Conservation (phyloP, 2,113 vertebrate genomes). For the Python bivittatus region DNA sequence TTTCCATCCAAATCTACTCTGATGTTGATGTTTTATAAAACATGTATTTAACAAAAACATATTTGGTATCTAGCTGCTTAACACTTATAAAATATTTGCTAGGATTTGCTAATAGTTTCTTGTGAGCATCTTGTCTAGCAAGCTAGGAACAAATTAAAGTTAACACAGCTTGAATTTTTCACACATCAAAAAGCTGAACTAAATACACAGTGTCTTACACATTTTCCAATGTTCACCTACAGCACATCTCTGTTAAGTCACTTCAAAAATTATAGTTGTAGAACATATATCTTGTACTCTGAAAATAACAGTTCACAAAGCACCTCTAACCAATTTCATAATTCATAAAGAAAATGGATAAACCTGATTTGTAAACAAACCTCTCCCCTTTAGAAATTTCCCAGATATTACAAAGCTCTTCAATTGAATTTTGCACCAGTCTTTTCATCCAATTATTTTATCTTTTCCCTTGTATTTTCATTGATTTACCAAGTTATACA, state of each 20-base stretch:
- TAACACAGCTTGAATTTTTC: not conserved
- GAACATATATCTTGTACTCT: not conserved
- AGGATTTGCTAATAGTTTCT: not conserved
- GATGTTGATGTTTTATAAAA: not conserved
- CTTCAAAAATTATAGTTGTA: not conserved
- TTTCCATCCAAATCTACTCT: not conserved
- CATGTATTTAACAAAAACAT: not conserved
- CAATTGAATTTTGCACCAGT: not conserved
- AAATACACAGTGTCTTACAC: not conserved
- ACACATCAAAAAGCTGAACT: not conserved
- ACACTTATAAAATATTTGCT: conserved; percentile 1
- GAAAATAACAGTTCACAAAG: not conserved
- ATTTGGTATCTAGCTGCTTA: not conserved
- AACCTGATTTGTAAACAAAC: not conserved
- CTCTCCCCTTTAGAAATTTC: not conserved
- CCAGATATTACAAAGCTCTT: not conserved
- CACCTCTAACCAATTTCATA: not conserved
- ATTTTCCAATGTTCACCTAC: not conserved
- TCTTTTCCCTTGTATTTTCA: not conserved
- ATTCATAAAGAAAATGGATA: not conserved
- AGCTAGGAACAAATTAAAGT: not conserved
- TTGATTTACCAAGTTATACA: not conserved
- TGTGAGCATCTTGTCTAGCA: not conserved
- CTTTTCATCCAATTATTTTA: not conserved
- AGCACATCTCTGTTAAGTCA: not conserved